phyloP scores from a whole-genome alignment of 2,888 invertebrate genomes.

The Mesorhabditis belari region DNA sequence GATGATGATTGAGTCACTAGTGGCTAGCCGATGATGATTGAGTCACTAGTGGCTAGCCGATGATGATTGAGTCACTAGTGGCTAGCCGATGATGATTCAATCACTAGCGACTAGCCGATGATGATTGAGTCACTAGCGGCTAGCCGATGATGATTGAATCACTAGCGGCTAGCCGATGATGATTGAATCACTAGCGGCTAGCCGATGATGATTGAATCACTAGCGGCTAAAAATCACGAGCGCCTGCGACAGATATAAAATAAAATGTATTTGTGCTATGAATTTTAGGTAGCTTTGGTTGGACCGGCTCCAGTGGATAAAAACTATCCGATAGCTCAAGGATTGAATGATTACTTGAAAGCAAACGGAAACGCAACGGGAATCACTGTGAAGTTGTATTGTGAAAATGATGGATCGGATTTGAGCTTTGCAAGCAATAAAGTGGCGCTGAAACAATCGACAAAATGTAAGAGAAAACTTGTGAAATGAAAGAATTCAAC shows the following conservation, averaged over 20 bases:
- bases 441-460: neutral
- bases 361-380: neutral
- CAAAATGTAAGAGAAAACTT: neutral
- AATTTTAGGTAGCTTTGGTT: neutral
- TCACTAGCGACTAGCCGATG: too few relatives aligned
- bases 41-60: too few relatives aligned
- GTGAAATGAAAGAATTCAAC: neutral
- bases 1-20: too few relatives aligned
- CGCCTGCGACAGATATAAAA: neutral
- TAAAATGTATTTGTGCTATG: neutral
- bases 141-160: too few relatives aligned
- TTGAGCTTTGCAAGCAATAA: neutral
- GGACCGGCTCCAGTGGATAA: neutral
- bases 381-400: neutral
- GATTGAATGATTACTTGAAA: neutral
- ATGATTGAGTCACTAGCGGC: too few relatives aligned
- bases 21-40: too few relatives aligned
- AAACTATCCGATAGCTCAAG: neutral
- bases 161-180: too few relatives aligned
- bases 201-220: too few relatives aligned
- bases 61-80: too few relatives aligned
- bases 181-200: too few relatives aligned
- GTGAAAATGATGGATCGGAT: neutral
- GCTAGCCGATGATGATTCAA: too few relatives aligned
- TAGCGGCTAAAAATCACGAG: too few relatives aligned